Evolutionary conservation across 2,797 vertebrate genomes (phyloP).

Genomic region (Lycodopsis pacificus): DNA sequence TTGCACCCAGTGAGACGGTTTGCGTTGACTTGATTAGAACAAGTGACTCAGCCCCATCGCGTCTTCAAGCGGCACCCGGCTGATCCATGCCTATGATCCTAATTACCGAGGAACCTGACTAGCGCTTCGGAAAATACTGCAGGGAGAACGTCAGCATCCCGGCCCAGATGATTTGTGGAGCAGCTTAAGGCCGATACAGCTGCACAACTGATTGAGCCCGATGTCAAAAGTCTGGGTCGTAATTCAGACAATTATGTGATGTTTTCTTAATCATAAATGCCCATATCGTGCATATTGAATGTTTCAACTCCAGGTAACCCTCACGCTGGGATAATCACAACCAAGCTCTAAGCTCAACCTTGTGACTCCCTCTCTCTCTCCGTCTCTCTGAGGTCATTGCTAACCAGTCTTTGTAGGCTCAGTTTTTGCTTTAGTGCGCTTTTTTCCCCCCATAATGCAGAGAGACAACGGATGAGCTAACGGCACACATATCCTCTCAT

Average conservation of each 20-base stretch:
- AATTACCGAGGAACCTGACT: slow-evolving; percentile 66
- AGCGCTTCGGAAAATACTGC: slow-evolving; percentile 60
- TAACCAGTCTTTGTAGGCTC: slow-evolving; percentile 38
- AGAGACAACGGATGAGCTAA: slow-evolving; percentile 62
- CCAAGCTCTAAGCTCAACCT: slow-evolving; percentile 60
- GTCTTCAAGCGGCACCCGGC: slow-evolving; percentile 35
- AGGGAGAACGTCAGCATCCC: slow-evolving; percentile 55
- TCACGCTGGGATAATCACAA: slow-evolving; percentile 54
- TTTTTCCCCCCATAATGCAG: slow-evolving; percentile 53
- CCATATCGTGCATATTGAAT: slow-evolving; percentile 51
- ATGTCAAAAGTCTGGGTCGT: slow-evolving; percentile 59
- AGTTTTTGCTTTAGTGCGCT: slow-evolving; percentile 7
- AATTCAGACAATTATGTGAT: slow-evolving; percentile 72
- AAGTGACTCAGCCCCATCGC: slow-evolving; percentile 51
- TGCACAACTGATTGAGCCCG: slow-evolving; percentile 74
- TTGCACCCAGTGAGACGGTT: slow-evolving; percentile 21
- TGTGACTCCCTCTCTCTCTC: slow-evolving; percentile 44
- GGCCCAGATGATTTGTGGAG: slow-evolving; percentile 72
- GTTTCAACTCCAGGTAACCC: slow-evolving; percentile 77
- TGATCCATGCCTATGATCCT: slow-evolving; percentile 47
- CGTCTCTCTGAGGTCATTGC: slow-evolving; percentile 58
- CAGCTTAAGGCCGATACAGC: slow-evolving; percentile 76
- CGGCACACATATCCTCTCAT: slow-evolving; percentile 30
- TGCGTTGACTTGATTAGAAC: slow-evolving; percentile 57
- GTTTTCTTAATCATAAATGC: slow-evolving; percentile 72